These are phyloP conservation scores for Papilio demoleus DNA, from an alignment of 2,888 invertebrate genomes.

Conservation along the genomic window DNA sequence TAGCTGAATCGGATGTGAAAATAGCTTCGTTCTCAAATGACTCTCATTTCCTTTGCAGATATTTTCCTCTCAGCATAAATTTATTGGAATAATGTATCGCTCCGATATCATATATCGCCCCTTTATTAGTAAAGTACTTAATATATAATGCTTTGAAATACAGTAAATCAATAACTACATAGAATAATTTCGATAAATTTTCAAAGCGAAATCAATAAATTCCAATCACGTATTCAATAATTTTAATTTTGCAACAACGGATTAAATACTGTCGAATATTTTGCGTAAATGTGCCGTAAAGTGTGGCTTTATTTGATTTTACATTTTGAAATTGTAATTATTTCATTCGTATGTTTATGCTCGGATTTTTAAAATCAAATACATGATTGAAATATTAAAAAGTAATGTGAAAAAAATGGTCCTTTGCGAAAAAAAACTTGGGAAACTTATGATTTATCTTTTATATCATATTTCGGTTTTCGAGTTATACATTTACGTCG, in stretches of 20 bases:
- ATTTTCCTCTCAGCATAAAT: constrained; percentile 31
- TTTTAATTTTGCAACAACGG: background rate
- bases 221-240: background rate
- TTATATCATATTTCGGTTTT: too few species aligned
- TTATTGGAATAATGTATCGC: constrained; percentile 23
- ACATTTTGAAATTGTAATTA: constrained; percentile 7
- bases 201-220: constrained; percentile 6
- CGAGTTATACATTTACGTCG: too few species aligned
- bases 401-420: too few species aligned
- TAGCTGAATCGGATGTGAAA: constrained; percentile 29
- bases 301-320: constrained; percentile 4
- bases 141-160: background rate
- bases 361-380: too few species aligned
- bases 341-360: background rate
- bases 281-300: background rate
- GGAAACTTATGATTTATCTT: too few species aligned
- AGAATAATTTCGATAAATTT: background rate
- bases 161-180: background rate
- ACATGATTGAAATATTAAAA: too few species aligned
- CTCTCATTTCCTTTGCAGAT: constrained; percentile 36
- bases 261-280: constrained; percentile 1
- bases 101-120: constrained; percentile 16
- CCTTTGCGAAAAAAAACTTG: too few species aligned
- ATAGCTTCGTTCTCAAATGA: constrained; percentile 24
- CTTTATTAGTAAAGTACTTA: background rate